Evolutionary conservation across 2,113 vertebrate species (phyloP).

Genomic region (Choloepus hoffmanni): DNA sequence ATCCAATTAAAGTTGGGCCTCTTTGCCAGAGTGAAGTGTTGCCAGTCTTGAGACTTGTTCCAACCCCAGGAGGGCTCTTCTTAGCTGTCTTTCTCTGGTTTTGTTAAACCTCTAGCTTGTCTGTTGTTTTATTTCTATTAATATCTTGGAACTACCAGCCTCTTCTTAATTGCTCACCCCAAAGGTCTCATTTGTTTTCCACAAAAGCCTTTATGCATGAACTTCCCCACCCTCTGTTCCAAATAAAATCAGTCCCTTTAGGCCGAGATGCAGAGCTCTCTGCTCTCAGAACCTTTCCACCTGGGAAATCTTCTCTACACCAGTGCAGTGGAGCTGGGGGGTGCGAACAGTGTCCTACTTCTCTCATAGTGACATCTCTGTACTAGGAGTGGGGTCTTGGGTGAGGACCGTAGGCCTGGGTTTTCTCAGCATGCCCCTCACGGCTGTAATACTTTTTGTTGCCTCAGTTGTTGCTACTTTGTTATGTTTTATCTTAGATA

Average conservation of each 20-base stretch:
- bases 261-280: neutral
- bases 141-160: neutral
- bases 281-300: neutral
- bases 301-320: neutral
- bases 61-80: neutral
- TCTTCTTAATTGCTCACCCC: neutral
- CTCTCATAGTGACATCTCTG: neutral
- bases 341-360: neutral
- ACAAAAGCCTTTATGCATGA: neutral
- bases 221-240: neutral
- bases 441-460: neutral
- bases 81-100: neutral
- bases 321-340: neutral
- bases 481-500: neutral
- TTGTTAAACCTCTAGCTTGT: neutral
- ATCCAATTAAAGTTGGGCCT: neutral
- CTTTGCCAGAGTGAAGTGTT: neutral
- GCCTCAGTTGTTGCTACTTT: neutral
- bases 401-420: neutral
- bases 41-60: neutral
- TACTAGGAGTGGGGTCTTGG: neutral
- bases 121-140: neutral
- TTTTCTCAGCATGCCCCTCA: neutral
- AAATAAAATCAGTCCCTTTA: neutral
- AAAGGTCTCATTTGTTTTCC: neutral